Conservation (phyloP, 2,113 vertebrate genomes). For the human (Homo sapiens) region DNA sequence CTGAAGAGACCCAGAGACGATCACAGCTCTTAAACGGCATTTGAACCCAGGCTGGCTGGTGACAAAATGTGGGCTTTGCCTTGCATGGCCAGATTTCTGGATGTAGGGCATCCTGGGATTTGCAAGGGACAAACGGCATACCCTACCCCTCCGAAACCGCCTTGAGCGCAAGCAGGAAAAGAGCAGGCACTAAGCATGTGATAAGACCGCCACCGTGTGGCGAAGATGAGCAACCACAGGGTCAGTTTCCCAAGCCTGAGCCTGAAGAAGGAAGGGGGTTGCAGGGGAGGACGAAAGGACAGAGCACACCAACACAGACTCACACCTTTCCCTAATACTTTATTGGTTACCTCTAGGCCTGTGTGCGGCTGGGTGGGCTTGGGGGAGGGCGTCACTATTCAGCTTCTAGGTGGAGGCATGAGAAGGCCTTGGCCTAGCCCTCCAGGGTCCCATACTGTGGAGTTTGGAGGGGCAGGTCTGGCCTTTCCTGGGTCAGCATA, state of each 20-base stretch:
- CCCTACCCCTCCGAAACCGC: not conserved
- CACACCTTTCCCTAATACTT: slow-evolving; percentile 60
- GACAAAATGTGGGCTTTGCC: not conserved
- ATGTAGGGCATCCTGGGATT: not conserved
- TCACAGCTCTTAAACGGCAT: not conserved
- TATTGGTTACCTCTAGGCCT: slow-evolving; percentile 57
- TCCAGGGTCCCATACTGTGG: not conserved
- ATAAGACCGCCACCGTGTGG: slow-evolving; percentile 56
- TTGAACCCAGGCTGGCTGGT: not conserved
- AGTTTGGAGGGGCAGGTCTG: not conserved
- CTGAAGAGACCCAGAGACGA: not conserved
- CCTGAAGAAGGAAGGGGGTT: fast-evolving
- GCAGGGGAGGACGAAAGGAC: not conserved
- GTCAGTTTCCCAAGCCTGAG: not conserved
- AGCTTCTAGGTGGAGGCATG: not conserved
- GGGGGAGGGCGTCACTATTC: not conserved
- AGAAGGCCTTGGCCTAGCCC: not conserved
- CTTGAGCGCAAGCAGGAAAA: not conserved
- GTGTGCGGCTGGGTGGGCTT: not conserved
- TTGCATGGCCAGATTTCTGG: not conserved
- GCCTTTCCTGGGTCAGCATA: not conserved
- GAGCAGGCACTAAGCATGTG: not conserved
- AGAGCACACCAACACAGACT: not conserved
- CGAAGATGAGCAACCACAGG: not conserved
- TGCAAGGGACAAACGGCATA: too few species aligned